Evolutionary conservation across 1,140 invertebrate genomes (phyloP).

Genomic region (Batillaria attramentaria): DNA sequence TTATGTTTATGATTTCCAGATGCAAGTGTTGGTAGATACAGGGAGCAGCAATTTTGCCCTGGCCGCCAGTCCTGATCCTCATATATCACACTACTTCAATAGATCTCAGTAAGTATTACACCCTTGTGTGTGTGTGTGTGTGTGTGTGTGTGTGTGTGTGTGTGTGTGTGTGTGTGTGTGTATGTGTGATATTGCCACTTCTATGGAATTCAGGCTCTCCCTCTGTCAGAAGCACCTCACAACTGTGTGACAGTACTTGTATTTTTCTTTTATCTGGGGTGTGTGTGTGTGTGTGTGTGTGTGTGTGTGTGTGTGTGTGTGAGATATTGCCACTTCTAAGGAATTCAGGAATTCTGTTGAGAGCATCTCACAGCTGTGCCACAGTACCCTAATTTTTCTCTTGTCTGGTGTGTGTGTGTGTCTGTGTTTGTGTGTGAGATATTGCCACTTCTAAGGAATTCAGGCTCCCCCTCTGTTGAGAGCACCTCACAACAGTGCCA

Average conservation of each 20-base stretch:
- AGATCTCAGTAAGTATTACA: slow-evolving; percentile 54
- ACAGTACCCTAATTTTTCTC: neutral
- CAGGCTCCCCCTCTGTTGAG: neutral
- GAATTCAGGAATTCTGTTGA: neutral
- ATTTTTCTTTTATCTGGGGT: neutral
- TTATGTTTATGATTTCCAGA: slow-evolving; percentile 57
- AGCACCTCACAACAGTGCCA: neutral
- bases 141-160: neutral
- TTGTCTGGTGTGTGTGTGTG: neutral
- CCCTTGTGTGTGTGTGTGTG: neutral
- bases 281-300: slow-evolving; percentile 10
- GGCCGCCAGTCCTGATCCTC: slow-evolving; percentile 61
- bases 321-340: too few relatives aligned
- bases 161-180: neutral
- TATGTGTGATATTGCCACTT: too few relatives aligned
- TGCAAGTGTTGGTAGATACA: slow-evolving; percentile 74
- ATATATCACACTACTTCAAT: slow-evolving; percentile 64
- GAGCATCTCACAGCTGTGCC: neutral
- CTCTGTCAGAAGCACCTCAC: neutral
- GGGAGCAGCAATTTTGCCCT: slow-evolving; percentile 74
- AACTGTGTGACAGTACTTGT: neutral
- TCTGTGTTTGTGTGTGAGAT: neutral
- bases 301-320: slow-evolving; percentile 10
- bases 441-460: too few relatives aligned
- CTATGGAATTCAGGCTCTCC: neutral